These are phyloP conservation scores for Drepanosiphum platanoidis DNA, from an alignment of 2,888 invertebrate species.

Conservation along the genomic window DNA sequence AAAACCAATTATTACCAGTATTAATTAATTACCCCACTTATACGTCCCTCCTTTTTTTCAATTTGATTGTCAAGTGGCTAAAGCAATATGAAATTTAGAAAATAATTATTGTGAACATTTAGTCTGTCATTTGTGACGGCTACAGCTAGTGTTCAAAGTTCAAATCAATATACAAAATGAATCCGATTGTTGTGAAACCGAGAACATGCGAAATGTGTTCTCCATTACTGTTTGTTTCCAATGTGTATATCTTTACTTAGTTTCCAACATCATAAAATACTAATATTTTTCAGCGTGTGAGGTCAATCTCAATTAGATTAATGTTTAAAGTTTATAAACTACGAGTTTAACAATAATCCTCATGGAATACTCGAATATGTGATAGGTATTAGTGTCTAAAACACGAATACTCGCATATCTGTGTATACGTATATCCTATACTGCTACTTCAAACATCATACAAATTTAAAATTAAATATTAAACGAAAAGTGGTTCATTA, in stretches of 20 bases:
- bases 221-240: not conserved
- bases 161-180: no score
- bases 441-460: not conserved
- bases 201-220: not conserved
- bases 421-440: not conserved
- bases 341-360: constrained; percentile 28
- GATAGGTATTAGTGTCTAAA: constrained; percentile 18
- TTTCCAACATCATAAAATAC: not conserved
- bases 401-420: not conserved
- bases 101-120: no score
- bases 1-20: no score
- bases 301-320: constrained; percentile 39
- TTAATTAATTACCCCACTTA: no score
- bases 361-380: constrained; percentile 5
- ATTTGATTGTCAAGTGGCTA: no score
- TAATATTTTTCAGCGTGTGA: not conserved
- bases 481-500: constrained; percentile 34
- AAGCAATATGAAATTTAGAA: no score
- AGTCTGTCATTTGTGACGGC: no score
- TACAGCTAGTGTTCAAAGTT: no score
- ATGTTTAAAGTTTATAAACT: constrained; percentile 27
- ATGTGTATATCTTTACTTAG: not conserved
- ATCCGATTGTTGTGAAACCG: no score
- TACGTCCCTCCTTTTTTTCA: no score
- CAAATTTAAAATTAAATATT: constrained; percentile 38